Evolutionary conservation across 2,113 vertebrate genomes (phyloP), one percentile per base, ranked within the genome.

Genomic region (Microtus richardsoni): DNA sequence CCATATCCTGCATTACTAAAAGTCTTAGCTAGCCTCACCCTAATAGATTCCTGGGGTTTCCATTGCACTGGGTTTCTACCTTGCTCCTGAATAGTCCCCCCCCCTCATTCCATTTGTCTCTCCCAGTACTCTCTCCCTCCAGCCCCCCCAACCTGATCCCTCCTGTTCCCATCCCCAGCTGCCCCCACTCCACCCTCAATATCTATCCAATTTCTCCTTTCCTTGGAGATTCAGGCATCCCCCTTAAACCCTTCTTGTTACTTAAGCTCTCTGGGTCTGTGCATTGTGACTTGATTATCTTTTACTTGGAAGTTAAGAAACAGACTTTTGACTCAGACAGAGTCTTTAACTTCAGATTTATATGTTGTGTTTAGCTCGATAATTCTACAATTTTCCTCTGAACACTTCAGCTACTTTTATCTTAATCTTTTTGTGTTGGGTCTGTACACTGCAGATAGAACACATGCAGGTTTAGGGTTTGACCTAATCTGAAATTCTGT

Each of bases 361-460:
- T 74, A 41, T 36, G 47, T 90, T 79, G 33, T 86, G 28, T 47
- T 86, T 68, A 89, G 11, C 7, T 95, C n/a, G 7, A 3, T 36
- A 82, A 82, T 89, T 91, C n/a, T 75, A 12, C 74, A 85, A 75
- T 86, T 94, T 89, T 7, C 39, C 47, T 78, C 52, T 64, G 28
- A 78, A 39, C 64, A 73, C 71, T 77, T 90, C 52, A 83, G 33
- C 12, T 66, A 13, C 49, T 90, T 87, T 90, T 79, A 52, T 74
- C 83, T 93, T 44, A 41, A 36, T 77, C 8, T 24, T 82, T 80
- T 64, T 83, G 74, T 93, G 89, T 96, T 84, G 52, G 24, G 11
- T 58, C 5, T 96, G 26, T 49, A 85, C 92, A 71, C 36, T 71
- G 11, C 71, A 92, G 19, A 71, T 52, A 77, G 22, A 14, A 41